These are phyloP conservation scores for Scaptomyza graminum DNA, from an alignment of 1,140 invertebrate species.

Conservation along the genomic window DNA sequence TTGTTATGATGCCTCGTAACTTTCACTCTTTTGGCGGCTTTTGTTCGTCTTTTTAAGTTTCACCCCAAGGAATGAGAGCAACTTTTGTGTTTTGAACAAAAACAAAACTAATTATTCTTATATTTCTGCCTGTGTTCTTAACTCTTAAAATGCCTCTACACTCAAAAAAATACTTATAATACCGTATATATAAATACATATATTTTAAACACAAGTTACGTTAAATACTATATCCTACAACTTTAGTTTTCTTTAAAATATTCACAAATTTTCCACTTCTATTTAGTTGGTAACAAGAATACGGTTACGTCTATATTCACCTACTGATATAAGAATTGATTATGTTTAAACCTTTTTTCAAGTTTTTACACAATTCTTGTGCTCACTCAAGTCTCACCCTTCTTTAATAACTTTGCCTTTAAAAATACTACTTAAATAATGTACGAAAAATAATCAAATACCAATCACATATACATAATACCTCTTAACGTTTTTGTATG, in stretches of 20 bases:
- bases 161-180: constrained; percentile 15
- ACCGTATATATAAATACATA: constrained; percentile 25
- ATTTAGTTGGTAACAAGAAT: constrained; percentile 44
- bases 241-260: constrained; percentile 35
- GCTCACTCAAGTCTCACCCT: constrained; percentile 54
- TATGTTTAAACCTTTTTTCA: constrained; percentile 40
- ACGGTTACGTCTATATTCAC: constrained; percentile 39
- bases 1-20: too few species aligned
- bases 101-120: neutral
- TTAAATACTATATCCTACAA: constrained; percentile 16
- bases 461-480: constrained; percentile 38
- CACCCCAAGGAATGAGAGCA: constrained; percentile 6
- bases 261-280: constrained; percentile 29
- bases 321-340: constrained; percentile 37
- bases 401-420: constrained; percentile 42
- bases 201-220: constrained; percentile 26
- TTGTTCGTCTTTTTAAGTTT: constrained; percentile 25
- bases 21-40: constrained; percentile 9
- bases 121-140: too few species aligned
- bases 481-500: constrained; percentile 73
- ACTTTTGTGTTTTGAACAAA: constrained; percentile 23
- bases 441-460: constrained; percentile 36
- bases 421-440: constrained; percentile 39
- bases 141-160: constrained; percentile 11
- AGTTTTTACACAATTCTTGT: constrained; percentile 55